phyloP scores from a whole-genome alignment of 2,888 invertebrate species.

The Parnassius orleans region DNA sequence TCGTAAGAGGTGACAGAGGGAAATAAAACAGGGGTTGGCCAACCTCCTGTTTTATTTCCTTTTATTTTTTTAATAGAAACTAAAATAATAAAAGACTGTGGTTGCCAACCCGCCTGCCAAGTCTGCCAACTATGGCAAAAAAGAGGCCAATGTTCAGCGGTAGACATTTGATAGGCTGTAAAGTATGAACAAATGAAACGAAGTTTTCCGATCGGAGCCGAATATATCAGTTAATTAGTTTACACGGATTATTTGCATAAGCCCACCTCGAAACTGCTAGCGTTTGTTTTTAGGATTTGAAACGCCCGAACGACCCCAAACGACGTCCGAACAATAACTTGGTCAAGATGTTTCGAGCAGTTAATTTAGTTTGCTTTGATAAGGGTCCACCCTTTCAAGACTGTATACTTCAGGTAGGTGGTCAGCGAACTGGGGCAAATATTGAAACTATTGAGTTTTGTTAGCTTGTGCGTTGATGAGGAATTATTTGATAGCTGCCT shows the following conservation, averaged over 20 bases:
- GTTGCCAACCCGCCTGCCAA: too few species aligned
- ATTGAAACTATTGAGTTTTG: constrained; percentile 53
- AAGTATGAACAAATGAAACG: not conserved
- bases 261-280: constrained; percentile 35
- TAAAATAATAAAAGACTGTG: too few species aligned
- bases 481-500: constrained; percentile 30
- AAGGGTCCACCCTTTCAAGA: constrained; percentile 68
- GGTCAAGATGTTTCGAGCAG: constrained; percentile 77
- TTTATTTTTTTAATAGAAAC: too few species aligned
- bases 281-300: constrained; percentile 73
- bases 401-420: constrained; percentile 59
- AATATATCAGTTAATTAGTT: constrained; percentile 48
- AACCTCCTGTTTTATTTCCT: too few species aligned
- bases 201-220: not conserved
- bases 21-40: too few species aligned
- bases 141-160: too few species aligned
- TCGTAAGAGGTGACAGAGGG: too few species aligned
- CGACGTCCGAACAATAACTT: constrained; percentile 65
- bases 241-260: constrained; percentile 59
- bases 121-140: too few species aligned
- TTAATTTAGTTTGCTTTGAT: constrained; percentile 78
- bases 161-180: too few species aligned
- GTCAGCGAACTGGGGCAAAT: constrained; percentile 60
- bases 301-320: constrained; percentile 51
- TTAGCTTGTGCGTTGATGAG: constrained; percentile 31